Evolutionary conservation across 2,113 vertebrate genomes (phyloP).

Genomic region (Pycnonotus jocosus): DNA sequence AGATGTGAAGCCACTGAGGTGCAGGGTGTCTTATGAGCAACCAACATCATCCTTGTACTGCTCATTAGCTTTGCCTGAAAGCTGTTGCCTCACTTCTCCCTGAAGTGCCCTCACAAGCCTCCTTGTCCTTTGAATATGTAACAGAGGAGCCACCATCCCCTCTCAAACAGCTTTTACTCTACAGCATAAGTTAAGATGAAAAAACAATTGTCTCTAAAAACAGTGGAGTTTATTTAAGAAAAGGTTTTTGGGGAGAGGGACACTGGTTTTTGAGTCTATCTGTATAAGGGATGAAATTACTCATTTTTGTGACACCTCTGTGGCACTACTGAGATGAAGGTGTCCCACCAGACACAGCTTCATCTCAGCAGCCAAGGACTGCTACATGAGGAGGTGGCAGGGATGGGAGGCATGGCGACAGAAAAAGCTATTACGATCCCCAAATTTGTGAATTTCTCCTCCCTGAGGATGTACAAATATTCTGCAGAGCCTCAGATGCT

Average conservation of each 20-base stretch:
- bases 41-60: neutral
- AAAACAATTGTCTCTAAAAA: neutral
- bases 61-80: neutral
- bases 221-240: neutral
- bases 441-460: neutral
- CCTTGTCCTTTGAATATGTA: rapidly evolving
- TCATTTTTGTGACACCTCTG: neutral
- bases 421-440: neutral
- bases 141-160: neutral
- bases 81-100: neutral
- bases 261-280: neutral
- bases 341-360: neutral
- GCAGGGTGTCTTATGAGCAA: neutral
- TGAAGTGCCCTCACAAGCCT: neutral
- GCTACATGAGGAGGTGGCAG: neutral
- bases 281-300: neutral
- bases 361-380: neutral
- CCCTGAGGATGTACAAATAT: neutral
- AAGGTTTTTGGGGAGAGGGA: neutral
- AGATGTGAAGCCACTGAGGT: neutral
- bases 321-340: neutral
- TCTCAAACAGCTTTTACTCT: neutral
- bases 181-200: neutral
- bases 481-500: neutral
- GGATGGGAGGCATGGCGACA: neutral